These are phyloP conservation scores for Marronus borbonicus DNA, from an alignment of 2,888 invertebrate genomes.

Conservation along the genomic window DNA sequence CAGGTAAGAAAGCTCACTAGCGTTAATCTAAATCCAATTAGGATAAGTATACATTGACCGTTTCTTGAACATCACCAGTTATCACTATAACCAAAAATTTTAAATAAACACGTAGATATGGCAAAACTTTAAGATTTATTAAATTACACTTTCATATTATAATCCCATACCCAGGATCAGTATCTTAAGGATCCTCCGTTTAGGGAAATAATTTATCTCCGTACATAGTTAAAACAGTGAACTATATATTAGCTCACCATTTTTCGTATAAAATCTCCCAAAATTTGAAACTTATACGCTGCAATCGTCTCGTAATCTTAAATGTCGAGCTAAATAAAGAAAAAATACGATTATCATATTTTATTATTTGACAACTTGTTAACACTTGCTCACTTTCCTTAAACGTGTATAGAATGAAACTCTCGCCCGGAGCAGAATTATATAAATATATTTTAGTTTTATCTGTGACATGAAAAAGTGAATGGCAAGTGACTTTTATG, in stretches of 20 bases:
- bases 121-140: background rate
- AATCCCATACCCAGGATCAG: background rate
- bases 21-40: too few relatives aligned
- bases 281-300: slow-evolving; percentile 1
- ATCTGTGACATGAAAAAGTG: slow-evolving; percentile 9
- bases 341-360: background rate
- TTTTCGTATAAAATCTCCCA: background rate
- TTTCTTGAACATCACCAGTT: too few relatives aligned
- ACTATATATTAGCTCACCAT: slow-evolving; percentile 1
- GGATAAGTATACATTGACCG: too few relatives aligned
- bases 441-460: slow-evolving; percentile 30
- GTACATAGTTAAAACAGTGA: background rate
- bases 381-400: background rate
- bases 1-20: too few relatives aligned
- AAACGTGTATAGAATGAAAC: background rate
- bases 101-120: too few relatives aligned
- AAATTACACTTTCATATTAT: background rate
- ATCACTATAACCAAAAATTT: too few relatives aligned
- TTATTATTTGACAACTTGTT: slow-evolving; percentile 14
- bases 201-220: background rate
- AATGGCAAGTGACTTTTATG: slow-evolving; percentile 37
- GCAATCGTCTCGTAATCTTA: background rate
- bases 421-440: slow-evolving; percentile 15
- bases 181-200: background rate
- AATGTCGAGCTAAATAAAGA: slow-evolving; percentile 17